Evolutionary conservation across 2,888 invertebrate genomes (phyloP).

Genomic region (Osmoderma eremita): DNA sequence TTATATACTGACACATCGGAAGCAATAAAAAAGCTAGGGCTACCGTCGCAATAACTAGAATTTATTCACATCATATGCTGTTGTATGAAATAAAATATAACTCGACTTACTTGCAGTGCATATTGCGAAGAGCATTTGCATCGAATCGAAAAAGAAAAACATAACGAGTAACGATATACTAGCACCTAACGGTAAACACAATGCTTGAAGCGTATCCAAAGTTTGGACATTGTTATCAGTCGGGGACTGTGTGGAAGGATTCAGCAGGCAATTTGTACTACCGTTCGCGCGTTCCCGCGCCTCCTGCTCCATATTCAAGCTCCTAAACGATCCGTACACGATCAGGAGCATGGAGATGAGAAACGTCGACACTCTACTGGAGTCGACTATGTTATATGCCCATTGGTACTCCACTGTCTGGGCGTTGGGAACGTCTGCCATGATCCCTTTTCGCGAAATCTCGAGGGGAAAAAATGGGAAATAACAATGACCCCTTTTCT

Average conservation of each 20-base stretch:
- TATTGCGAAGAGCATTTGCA: slow-evolving; percentile 95
- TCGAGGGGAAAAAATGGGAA: no score
- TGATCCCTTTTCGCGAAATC: slow-evolving; percentile 40
- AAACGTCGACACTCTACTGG: slow-evolving; percentile 95
- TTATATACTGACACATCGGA: slow-evolving; percentile 97
- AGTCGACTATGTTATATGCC: slow-evolving; percentile 97
- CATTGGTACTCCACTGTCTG: slow-evolving; percentile 74
- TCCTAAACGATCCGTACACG: slow-evolving; percentile 97
- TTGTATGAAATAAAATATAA: slow-evolving; percentile 6
- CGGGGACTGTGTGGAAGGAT: slow-evolving; percentile 57
- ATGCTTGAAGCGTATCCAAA: slow-evolving; percentile 95
- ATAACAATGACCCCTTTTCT: slow-evolving; percentile 48
- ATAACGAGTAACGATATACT: slow-evolving; percentile 95
- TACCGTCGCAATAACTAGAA: slow-evolving; percentile 92
- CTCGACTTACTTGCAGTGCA: slow-evolving; percentile 91
- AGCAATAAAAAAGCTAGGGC: slow-evolving; percentile 95
- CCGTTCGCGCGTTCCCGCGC: slow-evolving; percentile 77
- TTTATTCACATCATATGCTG: background rate
- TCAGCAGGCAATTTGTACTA: slow-evolving; percentile 59
- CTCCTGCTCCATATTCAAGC: slow-evolving; percentile 95
- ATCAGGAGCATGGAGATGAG: slow-evolving; percentile 96
- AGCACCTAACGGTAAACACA: slow-evolving; percentile 95
- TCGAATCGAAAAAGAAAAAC: slow-evolving; percentile 99
- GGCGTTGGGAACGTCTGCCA: slow-evolving; percentile 46
- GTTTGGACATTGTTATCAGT: slow-evolving; percentile 77